These are phyloP conservation scores for Synergus japonicus DNA, from an alignment of 2,888 invertebrate genomes.

Conservation along the genomic window DNA sequence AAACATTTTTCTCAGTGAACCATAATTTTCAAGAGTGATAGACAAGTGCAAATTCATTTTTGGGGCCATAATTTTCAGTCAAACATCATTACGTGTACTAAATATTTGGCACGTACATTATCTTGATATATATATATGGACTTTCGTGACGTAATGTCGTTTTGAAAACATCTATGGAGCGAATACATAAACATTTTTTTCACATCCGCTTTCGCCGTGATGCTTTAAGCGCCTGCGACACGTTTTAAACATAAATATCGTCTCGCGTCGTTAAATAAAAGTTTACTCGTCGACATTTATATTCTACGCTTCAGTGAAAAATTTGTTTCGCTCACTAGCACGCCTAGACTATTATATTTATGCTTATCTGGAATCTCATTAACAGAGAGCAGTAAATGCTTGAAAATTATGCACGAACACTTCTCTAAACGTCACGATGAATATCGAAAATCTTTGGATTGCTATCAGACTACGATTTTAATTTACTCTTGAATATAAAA, in stretches of 20 bases:
- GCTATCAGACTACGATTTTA: neutral
- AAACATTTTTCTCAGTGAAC: too few relatives aligned
- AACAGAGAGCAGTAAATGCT: neutral
- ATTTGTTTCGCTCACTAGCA: constrained; percentile 10
- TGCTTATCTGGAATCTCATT: constrained; percentile 1
- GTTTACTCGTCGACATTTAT: constrained; percentile 29
- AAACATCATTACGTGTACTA: neutral
- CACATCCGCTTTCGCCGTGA: neutral
- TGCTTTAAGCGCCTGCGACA: constrained; percentile 21
- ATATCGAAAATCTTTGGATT: neutral
- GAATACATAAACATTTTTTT: neutral
- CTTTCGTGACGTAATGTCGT: neutral
- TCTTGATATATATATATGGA: neutral
- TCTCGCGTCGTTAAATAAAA: constrained; percentile 38
- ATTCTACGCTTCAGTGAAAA: constrained; percentile 14
- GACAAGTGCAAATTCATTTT: too few relatives aligned
- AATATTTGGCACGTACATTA: neutral
- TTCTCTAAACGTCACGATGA: neutral
- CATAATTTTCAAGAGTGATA: too few relatives aligned
- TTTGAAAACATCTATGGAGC: constrained; percentile 2
- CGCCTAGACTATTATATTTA: neutral
- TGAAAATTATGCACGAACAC: neutral
- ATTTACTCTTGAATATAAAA: too few relatives aligned
- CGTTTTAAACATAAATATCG: constrained; percentile 41
- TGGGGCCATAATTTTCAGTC: neutral